Conservation (phyloP, 2,797 vertebrate genomes). For the Poecilia gillii region DNA sequence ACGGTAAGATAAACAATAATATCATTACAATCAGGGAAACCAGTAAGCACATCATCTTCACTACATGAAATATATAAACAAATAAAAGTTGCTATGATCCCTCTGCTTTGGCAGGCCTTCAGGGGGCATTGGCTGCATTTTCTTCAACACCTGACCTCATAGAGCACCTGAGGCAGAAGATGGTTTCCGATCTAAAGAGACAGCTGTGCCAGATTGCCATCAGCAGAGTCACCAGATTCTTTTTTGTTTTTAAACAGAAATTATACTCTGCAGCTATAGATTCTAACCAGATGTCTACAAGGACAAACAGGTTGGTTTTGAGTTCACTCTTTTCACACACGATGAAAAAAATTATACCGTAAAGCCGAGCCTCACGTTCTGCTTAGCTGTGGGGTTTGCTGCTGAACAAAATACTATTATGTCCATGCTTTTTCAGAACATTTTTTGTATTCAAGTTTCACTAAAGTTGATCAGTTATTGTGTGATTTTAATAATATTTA, state of each 20-base stretch:
- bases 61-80: neutral
- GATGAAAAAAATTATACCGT: neutral
- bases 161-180: slow-evolving; percentile 23
- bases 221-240: slow-evolving; percentile 24
- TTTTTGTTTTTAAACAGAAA: slow-evolving; percentile 10
- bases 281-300: slow-evolving; percentile 2
- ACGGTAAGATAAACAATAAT: neutral
- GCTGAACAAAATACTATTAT: neutral
- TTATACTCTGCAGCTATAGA: slow-evolving; percentile 15
- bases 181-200: slow-evolving; percentile 25
- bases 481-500: neutral
- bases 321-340: slow-evolving; percentile 1
- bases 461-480: neutral
- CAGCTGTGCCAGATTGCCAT: neutral
- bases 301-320: neutral
- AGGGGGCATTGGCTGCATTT: neutral
- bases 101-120: neutral
- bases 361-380: neutral
- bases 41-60: neutral
- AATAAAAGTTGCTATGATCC: neutral
- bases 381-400: neutral
- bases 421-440: neutral
- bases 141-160: neutral
- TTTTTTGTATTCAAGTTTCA: neutral
- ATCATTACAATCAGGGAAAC: neutral